Conservation (phyloP, 1,140 invertebrate species). For the Drosophila navojoa region DNA sequence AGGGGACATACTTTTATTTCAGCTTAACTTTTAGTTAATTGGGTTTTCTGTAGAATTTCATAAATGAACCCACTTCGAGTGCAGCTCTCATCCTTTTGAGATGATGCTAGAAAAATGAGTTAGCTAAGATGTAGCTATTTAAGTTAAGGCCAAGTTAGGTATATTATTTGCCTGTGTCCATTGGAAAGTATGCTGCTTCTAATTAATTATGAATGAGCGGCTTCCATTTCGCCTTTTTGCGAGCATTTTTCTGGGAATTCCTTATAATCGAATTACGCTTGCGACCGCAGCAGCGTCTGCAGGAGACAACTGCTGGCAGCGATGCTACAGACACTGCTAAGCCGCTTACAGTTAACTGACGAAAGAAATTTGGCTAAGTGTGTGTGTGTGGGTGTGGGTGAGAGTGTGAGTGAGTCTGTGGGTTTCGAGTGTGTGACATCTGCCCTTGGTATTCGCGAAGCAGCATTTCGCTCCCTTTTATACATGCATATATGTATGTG, state of each 20-base stretch:
- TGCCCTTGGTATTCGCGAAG: conserved; percentile 64
- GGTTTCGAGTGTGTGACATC: conserved; percentile 56
- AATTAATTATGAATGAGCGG: conserved; percentile 74
- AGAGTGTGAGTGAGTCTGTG: neutral
- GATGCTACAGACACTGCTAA: conserved; percentile 64
- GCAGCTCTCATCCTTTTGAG: no score
- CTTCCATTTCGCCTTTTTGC: conserved; percentile 22
- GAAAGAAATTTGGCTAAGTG: conserved; percentile 35
- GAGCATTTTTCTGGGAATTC: conserved; percentile 37
- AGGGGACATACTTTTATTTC: neutral
- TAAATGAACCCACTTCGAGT: no score
- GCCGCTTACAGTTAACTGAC: conserved; percentile 67
- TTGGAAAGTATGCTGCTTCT: conserved; percentile 53
- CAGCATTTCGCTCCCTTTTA: conserved; percentile 76
- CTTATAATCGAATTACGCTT: conserved; percentile 78
- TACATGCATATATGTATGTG: conserved; percentile 25
- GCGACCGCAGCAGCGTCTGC: conserved; percentile 56
- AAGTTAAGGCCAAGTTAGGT: no score
- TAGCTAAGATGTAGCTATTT: no score
- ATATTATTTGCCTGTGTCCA: conserved; percentile 10
- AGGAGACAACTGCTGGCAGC: conserved; percentile 36
- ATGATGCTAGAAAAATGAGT: no score
- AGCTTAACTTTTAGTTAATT: no score
- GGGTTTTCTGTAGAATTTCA: no score
- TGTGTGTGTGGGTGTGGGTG: neutral